Conservation (phyloP, 2,888 invertebrate genomes). For the Ernsta delagoae region DNA sequence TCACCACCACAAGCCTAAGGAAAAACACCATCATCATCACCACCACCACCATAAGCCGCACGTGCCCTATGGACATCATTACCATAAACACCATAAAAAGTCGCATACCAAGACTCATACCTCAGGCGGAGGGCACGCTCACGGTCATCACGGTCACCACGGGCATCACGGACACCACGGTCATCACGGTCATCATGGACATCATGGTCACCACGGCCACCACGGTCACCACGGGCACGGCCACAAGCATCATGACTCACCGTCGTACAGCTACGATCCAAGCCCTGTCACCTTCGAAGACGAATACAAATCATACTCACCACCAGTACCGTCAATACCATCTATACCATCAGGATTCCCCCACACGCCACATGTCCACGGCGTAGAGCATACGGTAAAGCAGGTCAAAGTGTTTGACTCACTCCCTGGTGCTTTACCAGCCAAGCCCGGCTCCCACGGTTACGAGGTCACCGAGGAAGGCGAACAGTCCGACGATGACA, state of each 20-base stretch:
- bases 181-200: constrained; percentile 53
- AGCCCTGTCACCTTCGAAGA: constrained; percentile 58
- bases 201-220: constrained; percentile 17
- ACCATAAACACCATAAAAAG: constrained; percentile 72
- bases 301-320: constrained; percentile 58
- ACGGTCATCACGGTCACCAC: constrained; percentile 46
- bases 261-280: constrained; percentile 46
- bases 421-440: constrained; percentile 62
- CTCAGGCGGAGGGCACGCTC: constrained; percentile 49
- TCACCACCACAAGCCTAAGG: constrained; percentile 73
- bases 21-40: constrained; percentile 63
- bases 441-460: constrained; percentile 51
- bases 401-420: constrained; percentile 76
- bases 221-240: constrained; percentile 51
- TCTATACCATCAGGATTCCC: constrained; percentile 53
- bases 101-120: constrained; percentile 58
- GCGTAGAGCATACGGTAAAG: constrained; percentile 69
- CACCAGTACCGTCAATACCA: constrained; percentile 55
- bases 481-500: constrained; percentile 67
- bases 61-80: constrained; percentile 60
- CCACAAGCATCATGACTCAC: constrained; percentile 59
- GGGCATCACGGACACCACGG: constrained; percentile 54
- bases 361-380: constrained; percentile 55
- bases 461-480: constrained; percentile 77
- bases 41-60: constrained; percentile 80